Evolutionary conservation across 2,797 vertebrate species (phyloP).

Genomic region (Enteromius radiatus): DNA sequence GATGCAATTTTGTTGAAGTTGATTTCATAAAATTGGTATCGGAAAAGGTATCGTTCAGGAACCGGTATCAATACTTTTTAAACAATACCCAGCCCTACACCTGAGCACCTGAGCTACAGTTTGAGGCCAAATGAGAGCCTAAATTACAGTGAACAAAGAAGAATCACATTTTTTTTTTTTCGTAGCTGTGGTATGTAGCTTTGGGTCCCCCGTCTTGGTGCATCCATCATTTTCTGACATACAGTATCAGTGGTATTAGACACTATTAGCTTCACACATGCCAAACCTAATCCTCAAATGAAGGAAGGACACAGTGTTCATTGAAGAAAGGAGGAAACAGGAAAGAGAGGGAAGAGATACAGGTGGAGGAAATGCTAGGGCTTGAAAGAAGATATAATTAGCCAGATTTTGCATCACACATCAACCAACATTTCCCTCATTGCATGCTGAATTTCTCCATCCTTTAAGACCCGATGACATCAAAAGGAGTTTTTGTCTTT

Average conservation of each 20-base stretch:
- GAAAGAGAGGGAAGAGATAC: constrained; percentile 64
- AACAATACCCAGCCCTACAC: background rate
- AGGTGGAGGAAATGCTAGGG: constrained; percentile 70
- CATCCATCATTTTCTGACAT: constrained; percentile 67
- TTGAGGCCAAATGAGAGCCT: constrained; percentile 6
- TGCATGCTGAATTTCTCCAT: background rate
- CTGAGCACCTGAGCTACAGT: constrained; percentile 32
- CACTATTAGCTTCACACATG: constrained; percentile 80
- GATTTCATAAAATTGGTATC: no score
- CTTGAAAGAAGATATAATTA: constrained; percentile 70
- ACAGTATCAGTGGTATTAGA: no score
- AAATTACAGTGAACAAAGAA: background rate
- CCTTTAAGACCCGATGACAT: background rate
- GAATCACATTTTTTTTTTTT: background rate
- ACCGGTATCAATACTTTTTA: no score
- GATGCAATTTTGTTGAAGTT: no score
- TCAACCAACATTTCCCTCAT: background rate
- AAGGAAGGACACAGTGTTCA: constrained; percentile 48
- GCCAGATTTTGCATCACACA: constrained; percentile 56
- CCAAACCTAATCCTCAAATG: constrained; percentile 65
- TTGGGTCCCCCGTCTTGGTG: constrained; percentile 21
- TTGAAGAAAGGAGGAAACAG: constrained; percentile 53
- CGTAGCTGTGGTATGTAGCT: background rate
- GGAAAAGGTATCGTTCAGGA: no score
- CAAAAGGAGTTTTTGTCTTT: background rate